Percentiles rank a stretch among this genome's conserved stretches.
These are phyloP conservation scores for Drosophila tanythrix DNA, from an alignment of 2,888 invertebrate species.

Conservation along the genomic window DNA sequence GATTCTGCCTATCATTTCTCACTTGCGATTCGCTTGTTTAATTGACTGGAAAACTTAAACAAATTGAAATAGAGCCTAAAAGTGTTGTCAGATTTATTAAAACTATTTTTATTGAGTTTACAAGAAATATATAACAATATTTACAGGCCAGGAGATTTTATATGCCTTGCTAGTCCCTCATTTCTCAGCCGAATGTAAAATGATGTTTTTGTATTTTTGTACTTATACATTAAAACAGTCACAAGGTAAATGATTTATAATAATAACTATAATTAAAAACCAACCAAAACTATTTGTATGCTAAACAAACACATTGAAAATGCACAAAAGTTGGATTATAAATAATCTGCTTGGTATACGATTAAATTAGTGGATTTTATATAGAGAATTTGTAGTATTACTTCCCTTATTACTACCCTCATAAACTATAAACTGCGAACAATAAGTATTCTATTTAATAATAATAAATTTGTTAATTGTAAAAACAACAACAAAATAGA, in stretches of 20 bases:
- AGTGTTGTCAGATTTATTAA: background rate
- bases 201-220: slow-evolving; percentile 35
- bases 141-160: background rate
- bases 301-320: background rate
- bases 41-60: slow-evolving; percentile 57
- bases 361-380: slow-evolving; percentile 22
- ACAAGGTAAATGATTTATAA: slow-evolving; percentile 4
- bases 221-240: slow-evolving; percentile 45
- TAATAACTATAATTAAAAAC: slow-evolving; percentile 11
- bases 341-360: slow-evolving; percentile 21
- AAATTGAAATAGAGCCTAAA: slow-evolving; percentile 37
- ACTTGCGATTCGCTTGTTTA: slow-evolving; percentile 68
- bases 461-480: slow-evolving; percentile 36
- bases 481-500: background rate
- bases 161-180: background rate
- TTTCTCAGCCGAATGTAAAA: slow-evolving; percentile 18
- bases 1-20: slow-evolving; percentile 2
- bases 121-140: background rate
- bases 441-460: slow-evolving; percentile 4
- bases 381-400: slow-evolving; percentile 64
- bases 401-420: slow-evolving; percentile 2
- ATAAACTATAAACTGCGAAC: slow-evolving; percentile 31
- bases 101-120: background rate
- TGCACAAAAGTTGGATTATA: slow-evolving; percentile 19
- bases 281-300: slow-evolving; percentile 15